A percentile compares a stretch with the other conserved stretches of the same genome.
Evolutionary conservation across 2,797 vertebrate genomes (phyloP).

Genomic region (Rhinatrema bivittatum): DNA sequence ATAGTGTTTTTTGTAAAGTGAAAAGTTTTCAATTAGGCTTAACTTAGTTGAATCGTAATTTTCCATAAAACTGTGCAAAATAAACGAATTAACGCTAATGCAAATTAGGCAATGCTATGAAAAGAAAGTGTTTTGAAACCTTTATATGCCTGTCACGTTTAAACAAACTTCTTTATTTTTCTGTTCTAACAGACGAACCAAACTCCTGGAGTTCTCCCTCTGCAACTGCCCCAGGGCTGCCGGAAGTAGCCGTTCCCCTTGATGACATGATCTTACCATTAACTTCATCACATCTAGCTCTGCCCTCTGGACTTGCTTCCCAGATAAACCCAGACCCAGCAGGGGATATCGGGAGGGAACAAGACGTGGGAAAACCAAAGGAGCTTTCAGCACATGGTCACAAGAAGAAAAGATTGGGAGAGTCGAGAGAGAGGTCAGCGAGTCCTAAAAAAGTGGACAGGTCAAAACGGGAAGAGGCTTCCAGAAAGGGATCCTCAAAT

Average conservation of each 20-base stretch:
- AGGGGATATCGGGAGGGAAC: conserved; percentile 79
- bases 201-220: conserved; percentile 85
- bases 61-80: no score
- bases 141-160: no score
- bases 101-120: no score
- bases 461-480: conserved; percentile 57
- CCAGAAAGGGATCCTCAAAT: conserved; percentile 57
- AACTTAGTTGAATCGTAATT: no score
- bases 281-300: conserved; percentile 86
- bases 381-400: conserved; percentile 64
- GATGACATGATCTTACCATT: conserved; percentile 82
- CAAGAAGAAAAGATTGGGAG: conserved; percentile 71
- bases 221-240: conserved; percentile 91
- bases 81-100: no score
- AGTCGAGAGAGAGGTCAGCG: conserved; percentile 69
- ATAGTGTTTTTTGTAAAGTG: no score
- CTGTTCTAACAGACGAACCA: conserved; percentile 79
- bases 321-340: conserved; percentile 74
- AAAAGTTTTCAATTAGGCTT: no score
- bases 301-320: conserved; percentile 78
- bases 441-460: conserved; percentile 73
- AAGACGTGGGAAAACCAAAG: conserved; percentile 66
- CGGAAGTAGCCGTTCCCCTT: conserved; percentile 86
- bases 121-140: no score
- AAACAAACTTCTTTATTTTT: no score